Evolutionary conservation across 2,113 vertebrate genomes (phyloP).

Genomic region (Boleophthalmus pectinirostris): DNA sequence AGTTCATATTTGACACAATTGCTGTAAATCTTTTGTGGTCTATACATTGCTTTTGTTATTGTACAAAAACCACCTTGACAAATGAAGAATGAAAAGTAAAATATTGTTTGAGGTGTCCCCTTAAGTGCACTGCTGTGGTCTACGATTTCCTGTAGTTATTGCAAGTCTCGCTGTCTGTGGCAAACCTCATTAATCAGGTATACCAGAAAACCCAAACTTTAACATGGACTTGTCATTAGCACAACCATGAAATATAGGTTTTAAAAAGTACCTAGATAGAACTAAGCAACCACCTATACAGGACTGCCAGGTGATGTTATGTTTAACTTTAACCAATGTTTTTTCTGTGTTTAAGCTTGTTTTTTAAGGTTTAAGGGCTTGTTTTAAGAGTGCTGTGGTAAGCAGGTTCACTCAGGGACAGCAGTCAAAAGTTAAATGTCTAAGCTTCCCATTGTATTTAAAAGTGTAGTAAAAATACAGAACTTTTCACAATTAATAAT

Average conservation of each 20-base stretch:
- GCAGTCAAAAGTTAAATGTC: not conserved
- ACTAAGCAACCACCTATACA: slow-evolving; percentile 4
- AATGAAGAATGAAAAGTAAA: slow-evolving; percentile 7
- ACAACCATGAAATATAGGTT: slow-evolving; percentile 10
- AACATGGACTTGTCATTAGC: slow-evolving; percentile 9
- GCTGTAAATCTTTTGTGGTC: not conserved
- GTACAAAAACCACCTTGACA: not conserved
- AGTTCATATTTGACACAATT: not conserved
- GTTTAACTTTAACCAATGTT: not conserved
- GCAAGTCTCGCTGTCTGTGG: slow-evolving; percentile 7
- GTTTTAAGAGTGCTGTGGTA: slow-evolving; percentile 7
- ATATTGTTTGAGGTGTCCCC: slow-evolving; percentile 2
- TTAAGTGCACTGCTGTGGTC: slow-evolving; percentile 22
- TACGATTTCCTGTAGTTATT: slow-evolving; percentile 17
- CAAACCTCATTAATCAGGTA: slow-evolving; percentile 5
- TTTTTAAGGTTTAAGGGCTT: not conserved
- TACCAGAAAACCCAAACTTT: slow-evolving; percentile 1
- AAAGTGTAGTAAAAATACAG: too few species aligned
- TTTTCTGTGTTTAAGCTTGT: not conserved
- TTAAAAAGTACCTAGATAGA: not conserved
- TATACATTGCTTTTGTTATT: not conserved
- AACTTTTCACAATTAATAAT: too few species aligned
- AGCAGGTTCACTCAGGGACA: slow-evolving; percentile 27
- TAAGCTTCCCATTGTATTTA: too few species aligned
- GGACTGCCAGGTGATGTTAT: not conserved